phyloP scores from a whole-genome alignment of 1,140 invertebrate species.

The Tetramorium parvispinum region DNA sequence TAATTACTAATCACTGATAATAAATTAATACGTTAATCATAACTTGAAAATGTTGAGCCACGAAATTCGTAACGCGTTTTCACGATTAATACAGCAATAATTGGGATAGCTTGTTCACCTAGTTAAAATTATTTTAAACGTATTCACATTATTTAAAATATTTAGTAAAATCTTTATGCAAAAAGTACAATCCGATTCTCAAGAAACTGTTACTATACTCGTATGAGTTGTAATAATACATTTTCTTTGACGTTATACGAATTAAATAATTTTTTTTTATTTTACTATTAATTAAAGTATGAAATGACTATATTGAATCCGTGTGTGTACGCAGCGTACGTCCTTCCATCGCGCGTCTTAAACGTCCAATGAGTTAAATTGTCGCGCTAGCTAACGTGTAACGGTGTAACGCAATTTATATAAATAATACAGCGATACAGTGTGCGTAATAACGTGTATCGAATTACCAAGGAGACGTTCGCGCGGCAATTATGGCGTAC shows the following conservation, averaged over 20 bases:
- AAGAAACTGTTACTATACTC: not conserved
- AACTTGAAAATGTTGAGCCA: not conserved
- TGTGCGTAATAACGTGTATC: not conserved
- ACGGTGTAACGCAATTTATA: constrained; percentile 29
- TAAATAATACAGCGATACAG: constrained; percentile 18
- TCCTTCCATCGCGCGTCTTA: not conserved
- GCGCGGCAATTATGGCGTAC: constrained; percentile 1
- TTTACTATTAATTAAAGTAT: not conserved
- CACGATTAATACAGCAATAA: too few species aligned
- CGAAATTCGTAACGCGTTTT: not conserved
- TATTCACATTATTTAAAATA: not conserved
- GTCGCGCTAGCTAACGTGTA: constrained; percentile 27
- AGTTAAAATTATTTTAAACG: not conserved
- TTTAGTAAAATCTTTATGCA: not conserved
- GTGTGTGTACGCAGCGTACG: not conserved
- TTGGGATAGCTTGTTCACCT: not conserved
- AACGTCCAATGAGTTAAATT: not conserved
- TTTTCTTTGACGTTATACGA: not conserved
- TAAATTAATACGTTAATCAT: too few species aligned
- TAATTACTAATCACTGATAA: not conserved
- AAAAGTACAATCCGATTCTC: not conserved
- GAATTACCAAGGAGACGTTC: constrained; percentile 3
- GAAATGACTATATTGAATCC: not conserved
- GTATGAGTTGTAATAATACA: not conserved
- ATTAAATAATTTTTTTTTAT: too few species aligned